Conservation (phyloP, 2,888 invertebrate genomes). For the Diarsia rubi region DNA sequence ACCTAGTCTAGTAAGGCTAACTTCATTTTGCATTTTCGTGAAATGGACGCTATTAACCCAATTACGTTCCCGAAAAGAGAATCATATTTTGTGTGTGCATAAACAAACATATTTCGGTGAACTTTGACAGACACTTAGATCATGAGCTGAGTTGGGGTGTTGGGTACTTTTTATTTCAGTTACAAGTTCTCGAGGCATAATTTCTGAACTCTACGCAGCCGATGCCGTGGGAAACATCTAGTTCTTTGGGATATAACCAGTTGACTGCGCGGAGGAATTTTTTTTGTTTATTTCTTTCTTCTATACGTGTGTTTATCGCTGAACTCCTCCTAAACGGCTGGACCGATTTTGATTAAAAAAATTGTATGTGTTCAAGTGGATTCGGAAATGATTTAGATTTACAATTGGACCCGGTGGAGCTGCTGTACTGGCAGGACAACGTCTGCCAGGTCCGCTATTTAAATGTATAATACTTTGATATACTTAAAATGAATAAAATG, state of each 20-base stretch:
- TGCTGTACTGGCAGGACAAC: too few species aligned
- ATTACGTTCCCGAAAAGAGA: neutral
- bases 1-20: neutral
- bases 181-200: neutral
- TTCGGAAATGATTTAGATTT: too few species aligned
- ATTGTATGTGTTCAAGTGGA: too few species aligned
- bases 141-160: neutral
- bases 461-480: too few species aligned
- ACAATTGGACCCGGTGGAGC: too few species aligned
- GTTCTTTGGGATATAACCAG: neutral
- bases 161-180: neutral
- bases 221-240: neutral
- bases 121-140: neutral
- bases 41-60: slow-evolving; percentile 12
- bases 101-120: neutral
- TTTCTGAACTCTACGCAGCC: neutral
- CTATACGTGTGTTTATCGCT: too few species aligned
- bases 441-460: too few species aligned
- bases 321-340: too few species aligned
- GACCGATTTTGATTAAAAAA: too few species aligned
- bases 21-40: slow-evolving; percentile 2
- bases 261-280: too few species aligned
- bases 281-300: too few species aligned
- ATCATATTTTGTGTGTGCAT: neutral
- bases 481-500: too few species aligned